A percentile compares a stretch with the other conserved stretches of the same genome.
These are phyloP conservation scores for Drosophila kohkoa DNA, from an alignment of 1,140 invertebrate species.

Conservation along the genomic window DNA sequence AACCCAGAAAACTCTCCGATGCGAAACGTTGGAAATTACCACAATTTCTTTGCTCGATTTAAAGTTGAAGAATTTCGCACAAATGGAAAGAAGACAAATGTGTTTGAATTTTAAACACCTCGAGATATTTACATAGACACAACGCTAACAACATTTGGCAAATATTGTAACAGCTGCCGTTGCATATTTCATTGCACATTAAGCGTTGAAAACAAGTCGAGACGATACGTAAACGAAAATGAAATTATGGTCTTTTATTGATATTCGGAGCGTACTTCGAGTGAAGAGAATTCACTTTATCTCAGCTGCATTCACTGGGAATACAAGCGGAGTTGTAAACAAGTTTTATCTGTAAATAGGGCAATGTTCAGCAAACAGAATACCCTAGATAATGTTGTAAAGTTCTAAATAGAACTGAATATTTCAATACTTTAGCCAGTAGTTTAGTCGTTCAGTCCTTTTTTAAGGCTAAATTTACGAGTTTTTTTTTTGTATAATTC, in stretches of 20 bases:
- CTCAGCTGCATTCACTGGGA: conserved; percentile 1
- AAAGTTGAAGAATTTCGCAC: conserved; percentile 24
- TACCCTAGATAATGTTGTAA: neutral
- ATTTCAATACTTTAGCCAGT: no score
- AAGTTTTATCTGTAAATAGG: neutral
- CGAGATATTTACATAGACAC: conserved; percentile 46
- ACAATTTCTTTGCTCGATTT: conserved; percentile 3
- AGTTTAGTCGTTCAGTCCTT: no score
- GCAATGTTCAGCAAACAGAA: neutral
- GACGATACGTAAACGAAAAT: neutral
- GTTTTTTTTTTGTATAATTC: no score
- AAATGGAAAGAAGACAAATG: conserved; percentile 33
- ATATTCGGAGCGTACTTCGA: neutral
- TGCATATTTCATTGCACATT: conserved; percentile 37
- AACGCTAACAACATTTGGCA: conserved; percentile 38
- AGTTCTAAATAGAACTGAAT: neutral
- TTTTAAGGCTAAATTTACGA: no score
- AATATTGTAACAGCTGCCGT: conserved; percentile 63
- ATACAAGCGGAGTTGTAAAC: neutral
- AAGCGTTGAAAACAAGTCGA: neutral
- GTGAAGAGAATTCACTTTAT: no score
- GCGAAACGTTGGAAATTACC: neutral
- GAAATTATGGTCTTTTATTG: conserved; percentile 13
- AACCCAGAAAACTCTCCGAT: no score
- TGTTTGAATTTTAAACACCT: conserved; percentile 32